phyloP scores from a whole-genome alignment of 2,113 vertebrate species.

The Lethenteron reissneri region DNA sequence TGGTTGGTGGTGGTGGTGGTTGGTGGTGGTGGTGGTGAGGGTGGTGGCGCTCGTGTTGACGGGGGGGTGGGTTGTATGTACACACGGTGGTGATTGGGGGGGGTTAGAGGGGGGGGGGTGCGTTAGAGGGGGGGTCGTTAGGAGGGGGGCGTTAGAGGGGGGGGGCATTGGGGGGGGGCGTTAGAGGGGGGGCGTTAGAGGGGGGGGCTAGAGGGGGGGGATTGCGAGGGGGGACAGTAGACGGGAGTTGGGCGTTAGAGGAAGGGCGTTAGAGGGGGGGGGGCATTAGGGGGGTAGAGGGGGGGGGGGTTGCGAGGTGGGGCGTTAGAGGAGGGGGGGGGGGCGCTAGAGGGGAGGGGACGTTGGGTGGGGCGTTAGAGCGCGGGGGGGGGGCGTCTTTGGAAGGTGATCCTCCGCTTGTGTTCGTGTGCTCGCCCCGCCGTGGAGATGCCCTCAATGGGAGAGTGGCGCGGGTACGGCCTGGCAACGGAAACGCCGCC shows the following conservation, averaged over 20 bases:
- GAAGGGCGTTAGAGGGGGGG: background rate
- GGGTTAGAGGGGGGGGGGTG: background rate
- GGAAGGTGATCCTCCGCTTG: no score
- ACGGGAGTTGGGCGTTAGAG: background rate
- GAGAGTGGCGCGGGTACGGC: no score
- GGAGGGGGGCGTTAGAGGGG: background rate
- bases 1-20: no score
- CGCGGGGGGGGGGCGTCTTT: no score
- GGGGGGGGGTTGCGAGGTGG: background rate
- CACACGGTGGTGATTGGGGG: no score
- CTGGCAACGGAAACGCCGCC: no score
- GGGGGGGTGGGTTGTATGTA: no score
- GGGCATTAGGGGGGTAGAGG: background rate
- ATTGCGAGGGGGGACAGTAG: background rate
- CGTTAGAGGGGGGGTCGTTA: no score
- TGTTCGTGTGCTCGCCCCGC: no score
- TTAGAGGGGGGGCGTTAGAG: background rate
- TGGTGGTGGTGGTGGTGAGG: no score
- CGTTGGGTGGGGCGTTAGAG: background rate
- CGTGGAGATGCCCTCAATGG: no score
- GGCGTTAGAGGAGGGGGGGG: background rate
- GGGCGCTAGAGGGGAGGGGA: background rate
- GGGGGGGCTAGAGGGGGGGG: background rate
- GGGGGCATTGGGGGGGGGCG: background rate
- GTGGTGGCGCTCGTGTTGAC: no score